Evolutionary conservation across 2,888 invertebrate genomes (phyloP), one percentile per base, ranked within the genome.

Genomic region (Athetis lepigone): DNA sequence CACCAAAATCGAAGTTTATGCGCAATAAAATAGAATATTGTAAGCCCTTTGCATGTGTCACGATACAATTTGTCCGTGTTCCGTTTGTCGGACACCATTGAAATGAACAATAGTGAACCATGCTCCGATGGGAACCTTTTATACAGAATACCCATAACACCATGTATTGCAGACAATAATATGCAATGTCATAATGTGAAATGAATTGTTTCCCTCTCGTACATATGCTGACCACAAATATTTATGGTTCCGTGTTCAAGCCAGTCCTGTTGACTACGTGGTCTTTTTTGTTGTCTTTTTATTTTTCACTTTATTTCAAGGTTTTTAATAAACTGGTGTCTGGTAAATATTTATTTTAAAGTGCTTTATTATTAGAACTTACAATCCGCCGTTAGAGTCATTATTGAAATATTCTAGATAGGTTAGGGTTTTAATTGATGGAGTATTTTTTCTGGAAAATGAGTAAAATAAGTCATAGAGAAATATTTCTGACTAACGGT

Each of bases 131-230:
- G 60, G 33, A 60, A 47, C 36, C 46, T 55, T 49, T 50, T 70
- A 58, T 64, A 61, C 43, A 68, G 67, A 70, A 74, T 64, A 50
- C 40, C 65, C 64, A 63, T 68, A 64, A 63, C 51, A 55, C 49
- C 57, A 47, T 63, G 37, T 18, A 65, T 54, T 45, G 77, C 49
- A 49, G 63, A 65, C 60, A 69, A 68, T 77, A 70, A 70, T 80
- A n/a, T n/a, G n/a, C n/a, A n/a, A n/a, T n/a, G n/a, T n/a, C n/a
- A n/a, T n/a, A 59, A 69, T 78, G 63, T 50, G 61, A 65, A 77
- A 80, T 71, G 65, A 78, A 78, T 78, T 71, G 78, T 78, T 80
- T 75, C 23, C 36, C 57, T 57, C 42, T 43, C 68, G 55, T 63
- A 57, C 56, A n/a, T n/a, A n/a, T n/a, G 55, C 29, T 50, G 61